Conservation (phyloP, 2,797 vertebrate genomes). For the Halcyon leucocephala region DNA sequence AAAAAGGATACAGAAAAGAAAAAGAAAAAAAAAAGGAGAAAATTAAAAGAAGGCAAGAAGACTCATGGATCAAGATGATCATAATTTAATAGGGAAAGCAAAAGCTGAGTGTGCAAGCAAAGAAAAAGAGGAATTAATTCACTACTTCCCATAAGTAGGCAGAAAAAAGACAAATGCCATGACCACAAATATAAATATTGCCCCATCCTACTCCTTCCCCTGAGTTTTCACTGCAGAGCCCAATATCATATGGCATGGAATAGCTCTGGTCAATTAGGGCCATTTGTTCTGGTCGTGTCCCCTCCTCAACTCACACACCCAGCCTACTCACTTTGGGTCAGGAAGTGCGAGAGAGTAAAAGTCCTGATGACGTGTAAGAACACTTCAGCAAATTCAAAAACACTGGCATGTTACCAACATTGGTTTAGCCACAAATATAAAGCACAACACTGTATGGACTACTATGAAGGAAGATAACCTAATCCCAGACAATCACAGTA, state of each 20-base stretch:
- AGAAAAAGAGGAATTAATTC: background rate
- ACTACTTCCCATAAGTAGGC: too few species aligned
- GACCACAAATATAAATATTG: background rate
- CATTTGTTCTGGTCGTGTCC: background rate
- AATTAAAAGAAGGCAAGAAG: background rate
- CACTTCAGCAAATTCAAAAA: background rate
- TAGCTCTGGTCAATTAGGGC: too few species aligned
- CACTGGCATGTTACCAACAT: background rate
- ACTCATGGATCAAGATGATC: background rate
- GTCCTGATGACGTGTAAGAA: background rate
- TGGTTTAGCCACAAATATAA: background rate
- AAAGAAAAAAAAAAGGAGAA: background rate
- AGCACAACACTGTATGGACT: background rate
- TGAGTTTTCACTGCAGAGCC: background rate
- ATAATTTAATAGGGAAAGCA: background rate
- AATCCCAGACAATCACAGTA: background rate
- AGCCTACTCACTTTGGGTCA: background rate
- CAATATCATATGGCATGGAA: background rate
- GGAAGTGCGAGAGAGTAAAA: background rate
- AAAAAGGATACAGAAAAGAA: too few species aligned
- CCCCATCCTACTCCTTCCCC: background rate
- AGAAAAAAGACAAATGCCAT: background rate
- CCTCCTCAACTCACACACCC: background rate
- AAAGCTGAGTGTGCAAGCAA: background rate
- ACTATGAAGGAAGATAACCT: background rate